Evolutionary conservation across 2,113 vertebrate species (phyloP).

Genomic region (Gadus chalcogrammus): DNA sequence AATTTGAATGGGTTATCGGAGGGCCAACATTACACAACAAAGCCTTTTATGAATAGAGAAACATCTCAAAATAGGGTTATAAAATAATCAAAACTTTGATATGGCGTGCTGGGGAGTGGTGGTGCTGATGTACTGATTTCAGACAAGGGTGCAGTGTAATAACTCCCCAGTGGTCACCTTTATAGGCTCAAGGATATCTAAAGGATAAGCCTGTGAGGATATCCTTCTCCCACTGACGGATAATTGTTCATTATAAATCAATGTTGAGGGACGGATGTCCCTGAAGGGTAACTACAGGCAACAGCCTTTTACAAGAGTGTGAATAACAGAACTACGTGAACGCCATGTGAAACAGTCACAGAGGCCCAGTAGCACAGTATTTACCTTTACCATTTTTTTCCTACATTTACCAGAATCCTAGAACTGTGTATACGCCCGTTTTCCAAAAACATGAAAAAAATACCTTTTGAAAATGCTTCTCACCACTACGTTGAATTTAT

Average conservation of each 20-base stretch:
- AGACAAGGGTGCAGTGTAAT: constrained; percentile 7
- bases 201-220: constrained; percentile 23
- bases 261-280: constrained; percentile 21
- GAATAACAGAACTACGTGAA: too few relatives aligned
- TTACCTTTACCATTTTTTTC: too few relatives aligned
- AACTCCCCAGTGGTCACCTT: constrained; percentile 9
- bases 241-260: constrained; percentile 36
- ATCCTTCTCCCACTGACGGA: constrained; percentile 13
- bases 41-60: too few relatives aligned
- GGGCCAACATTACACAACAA: too few relatives aligned
- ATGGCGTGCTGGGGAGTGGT: not conserved
- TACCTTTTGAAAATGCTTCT: too few relatives aligned
- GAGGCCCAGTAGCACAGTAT: too few relatives aligned
- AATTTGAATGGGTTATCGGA: too few relatives aligned
- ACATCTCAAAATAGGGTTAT: not conserved
- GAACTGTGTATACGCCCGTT: too few relatives aligned
- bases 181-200: constrained; percentile 40
- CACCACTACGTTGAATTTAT: too few relatives aligned
- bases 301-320: too few relatives aligned
- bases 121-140: not conserved
- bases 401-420: too few relatives aligned
- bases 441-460: too few relatives aligned
- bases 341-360: not conserved
- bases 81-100: constrained; percentile 17
- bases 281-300: not conserved